Evolutionary conservation across 2,888 invertebrate genomes (phyloP).

Genomic region (Liposcelis brunnea): DNA sequence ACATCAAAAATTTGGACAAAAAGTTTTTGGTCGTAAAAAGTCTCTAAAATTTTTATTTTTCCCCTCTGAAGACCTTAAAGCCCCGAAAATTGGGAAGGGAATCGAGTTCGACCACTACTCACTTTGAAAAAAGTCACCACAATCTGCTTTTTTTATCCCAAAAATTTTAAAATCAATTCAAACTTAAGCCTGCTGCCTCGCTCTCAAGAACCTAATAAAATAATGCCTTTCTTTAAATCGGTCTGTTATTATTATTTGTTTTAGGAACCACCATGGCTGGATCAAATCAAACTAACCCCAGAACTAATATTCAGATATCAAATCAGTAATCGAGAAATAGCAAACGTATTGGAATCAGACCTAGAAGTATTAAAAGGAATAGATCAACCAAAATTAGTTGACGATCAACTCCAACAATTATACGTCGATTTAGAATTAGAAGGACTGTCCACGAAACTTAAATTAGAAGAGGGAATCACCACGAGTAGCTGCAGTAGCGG

Average conservation of each 20-base stretch:
- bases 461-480: constrained; percentile 42
- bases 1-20: too few relatives aligned
- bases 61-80: too few relatives aligned
- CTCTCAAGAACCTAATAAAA: too few relatives aligned
- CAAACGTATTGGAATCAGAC: constrained; percentile 45
- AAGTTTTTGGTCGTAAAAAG: too few relatives aligned
- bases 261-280: constrained; percentile 42
- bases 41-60: too few relatives aligned
- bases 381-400: constrained; percentile 46
- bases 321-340: constrained; percentile 34
- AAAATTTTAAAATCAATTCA: too few relatives aligned
- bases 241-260: neutral
- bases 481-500: constrained; percentile 13
- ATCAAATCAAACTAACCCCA: constrained; percentile 43
- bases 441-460: constrained; percentile 37
- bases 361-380: constrained; percentile 34
- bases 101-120: too few relatives aligned
- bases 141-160: too few relatives aligned
- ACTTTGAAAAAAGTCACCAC: too few relatives aligned
- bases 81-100: too few relatives aligned
- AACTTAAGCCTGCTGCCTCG: too few relatives aligned
- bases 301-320: constrained; percentile 55
- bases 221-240: too few relatives aligned
- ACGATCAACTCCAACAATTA: constrained; percentile 52
- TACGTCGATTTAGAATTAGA: constrained; percentile 50